Evolutionary conservation across 1,140 invertebrate genomes (phyloP).

Genomic region (Pissodes strobi): DNA sequence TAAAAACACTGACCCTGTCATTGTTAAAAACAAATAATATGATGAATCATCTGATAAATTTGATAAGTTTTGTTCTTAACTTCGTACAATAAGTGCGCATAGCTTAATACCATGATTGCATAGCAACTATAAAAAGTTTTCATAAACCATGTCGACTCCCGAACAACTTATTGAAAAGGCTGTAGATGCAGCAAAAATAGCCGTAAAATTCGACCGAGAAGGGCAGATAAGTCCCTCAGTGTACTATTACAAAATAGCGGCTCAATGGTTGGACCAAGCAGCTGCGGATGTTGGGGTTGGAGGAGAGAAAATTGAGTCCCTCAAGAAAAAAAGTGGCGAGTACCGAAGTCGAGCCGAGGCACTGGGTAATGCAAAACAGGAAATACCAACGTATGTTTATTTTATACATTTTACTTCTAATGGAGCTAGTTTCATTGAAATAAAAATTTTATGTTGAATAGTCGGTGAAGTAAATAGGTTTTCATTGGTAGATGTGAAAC

Average conservation of each 20-base stretch:
- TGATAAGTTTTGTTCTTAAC: too few species aligned
- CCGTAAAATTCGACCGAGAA: conserved; percentile 69
- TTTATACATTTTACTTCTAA: too few species aligned
- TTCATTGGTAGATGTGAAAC: too few species aligned
- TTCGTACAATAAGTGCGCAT: too few species aligned
- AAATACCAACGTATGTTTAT: conserved; percentile 8
- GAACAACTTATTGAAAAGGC: conserved; percentile 55
- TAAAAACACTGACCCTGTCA: too few species aligned
- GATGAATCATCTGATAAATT: too few species aligned
- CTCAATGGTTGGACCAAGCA: conserved; percentile 61
- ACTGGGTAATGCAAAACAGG: conserved; percentile 47
- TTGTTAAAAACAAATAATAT: too few species aligned
- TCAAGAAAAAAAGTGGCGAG: conserved; percentile 60
- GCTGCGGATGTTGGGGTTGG: conserved; percentile 45
- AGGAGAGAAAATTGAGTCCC: conserved; percentile 13
- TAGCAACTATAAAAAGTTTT: too few species aligned
- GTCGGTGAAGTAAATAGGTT: too few species aligned
- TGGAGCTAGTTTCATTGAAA: too few species aligned
- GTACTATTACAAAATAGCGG: conserved; percentile 73
- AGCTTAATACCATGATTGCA: too few species aligned
- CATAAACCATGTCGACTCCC: conserved; percentile 49
- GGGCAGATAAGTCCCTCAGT: conserved; percentile 65
- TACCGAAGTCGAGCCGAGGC: conserved; percentile 66
- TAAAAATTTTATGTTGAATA: too few species aligned
- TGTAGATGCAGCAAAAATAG: conserved; percentile 62